Conservation (phyloP, 2,797 vertebrate genomes). For the Todus mexicanus region DNA sequence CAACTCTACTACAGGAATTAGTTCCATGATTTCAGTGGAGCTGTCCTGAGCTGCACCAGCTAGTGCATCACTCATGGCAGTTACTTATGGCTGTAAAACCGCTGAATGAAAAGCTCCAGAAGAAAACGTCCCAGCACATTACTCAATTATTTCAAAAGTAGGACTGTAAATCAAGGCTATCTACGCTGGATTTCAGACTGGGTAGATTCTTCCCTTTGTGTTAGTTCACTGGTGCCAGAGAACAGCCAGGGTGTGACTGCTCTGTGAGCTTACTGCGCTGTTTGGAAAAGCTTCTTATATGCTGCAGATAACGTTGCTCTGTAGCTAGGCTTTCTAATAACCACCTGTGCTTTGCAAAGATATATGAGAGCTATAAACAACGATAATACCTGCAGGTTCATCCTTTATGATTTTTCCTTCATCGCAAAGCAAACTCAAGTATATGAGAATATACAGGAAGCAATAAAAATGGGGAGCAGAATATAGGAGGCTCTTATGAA, state of each 20-base stretch:
- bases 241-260: background rate
- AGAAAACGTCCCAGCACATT: background rate
- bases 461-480: background rate
- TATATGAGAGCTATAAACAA: constrained; percentile 9
- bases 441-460: background rate
- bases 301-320: background rate
- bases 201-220: background rate
- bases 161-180: background rate
- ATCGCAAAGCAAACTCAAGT: constrained; percentile 8
- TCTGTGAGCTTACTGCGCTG: background rate
- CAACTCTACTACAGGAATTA: background rate
- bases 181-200: background rate
- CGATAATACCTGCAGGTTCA: background rate
- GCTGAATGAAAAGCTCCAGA: background rate
- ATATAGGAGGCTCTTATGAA: background rate
- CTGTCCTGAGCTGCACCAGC: background rate
- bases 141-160: background rate
- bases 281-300: background rate
- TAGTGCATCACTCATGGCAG: background rate
- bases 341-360: background rate
- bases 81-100: background rate
- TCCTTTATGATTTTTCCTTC: constrained; percentile 2
- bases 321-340: background rate
- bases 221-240: background rate
- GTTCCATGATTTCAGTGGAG: background rate